These are phyloP conservation scores for Ceyx cyanopectus DNA, from an alignment of 2,113 vertebrate species.

Conservation along the genomic window DNA sequence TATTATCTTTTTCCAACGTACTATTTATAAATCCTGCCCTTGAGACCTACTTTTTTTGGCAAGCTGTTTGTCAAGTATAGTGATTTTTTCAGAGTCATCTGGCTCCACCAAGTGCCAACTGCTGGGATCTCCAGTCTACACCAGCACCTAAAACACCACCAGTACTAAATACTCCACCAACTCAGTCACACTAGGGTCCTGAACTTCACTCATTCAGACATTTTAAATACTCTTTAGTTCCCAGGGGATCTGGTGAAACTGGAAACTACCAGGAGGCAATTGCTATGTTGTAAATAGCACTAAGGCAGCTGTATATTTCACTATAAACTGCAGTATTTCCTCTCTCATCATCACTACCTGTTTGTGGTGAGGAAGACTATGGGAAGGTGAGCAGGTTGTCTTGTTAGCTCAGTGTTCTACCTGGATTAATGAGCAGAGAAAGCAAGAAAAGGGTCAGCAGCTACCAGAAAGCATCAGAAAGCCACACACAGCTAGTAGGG, in stretches of 20 bases:
- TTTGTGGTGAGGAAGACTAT: neutral
- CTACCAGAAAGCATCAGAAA: neutral
- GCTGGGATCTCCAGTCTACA: conserved; percentile 13
- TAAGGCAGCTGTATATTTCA: neutral
- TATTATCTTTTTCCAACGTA: neutral
- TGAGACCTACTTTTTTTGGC: conserved; percentile 21
- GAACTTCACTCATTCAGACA: neutral
- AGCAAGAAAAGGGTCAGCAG: neutral
- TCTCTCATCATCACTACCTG: neutral
- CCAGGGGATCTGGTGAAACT: neutral
- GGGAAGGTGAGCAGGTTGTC: neutral
- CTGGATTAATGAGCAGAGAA: neutral
- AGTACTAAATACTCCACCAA: neutral
- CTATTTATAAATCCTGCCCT: conserved; percentile 43
- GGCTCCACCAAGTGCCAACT: conserved; percentile 77
- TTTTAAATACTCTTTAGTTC: neutral
- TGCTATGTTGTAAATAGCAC: neutral
- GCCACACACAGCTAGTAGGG: neutral
- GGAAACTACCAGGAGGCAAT: neutral
- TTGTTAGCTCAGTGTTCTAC: neutral
- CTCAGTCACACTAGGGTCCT: neutral
- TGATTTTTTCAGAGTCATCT: conserved; percentile 68
- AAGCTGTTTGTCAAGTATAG: neutral
- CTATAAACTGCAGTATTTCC: neutral
- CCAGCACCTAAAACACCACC: neutral